These are phyloP conservation scores for Dasyurus viverrinus DNA, from an alignment of 2,113 vertebrate species.

Conservation along the genomic window DNA sequence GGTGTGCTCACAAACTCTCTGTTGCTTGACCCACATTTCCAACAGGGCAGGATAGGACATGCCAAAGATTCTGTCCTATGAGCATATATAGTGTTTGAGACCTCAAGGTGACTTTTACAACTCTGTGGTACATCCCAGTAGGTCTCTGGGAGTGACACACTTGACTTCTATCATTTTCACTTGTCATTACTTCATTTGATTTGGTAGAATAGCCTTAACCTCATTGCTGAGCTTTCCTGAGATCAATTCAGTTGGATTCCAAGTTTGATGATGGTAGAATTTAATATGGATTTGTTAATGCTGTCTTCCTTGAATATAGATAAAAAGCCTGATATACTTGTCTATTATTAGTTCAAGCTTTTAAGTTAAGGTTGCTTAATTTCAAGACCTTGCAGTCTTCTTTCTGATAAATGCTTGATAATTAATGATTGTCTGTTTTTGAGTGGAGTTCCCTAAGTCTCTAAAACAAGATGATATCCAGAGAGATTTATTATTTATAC, in stretches of 20 bases:
- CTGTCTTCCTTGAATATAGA: not conserved
- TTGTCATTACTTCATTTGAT: not conserved
- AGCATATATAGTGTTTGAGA: not conserved
- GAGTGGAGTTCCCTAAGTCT: slow-evolving; percentile 18
- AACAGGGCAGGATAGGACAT: not conserved
- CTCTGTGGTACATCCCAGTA: not conserved
- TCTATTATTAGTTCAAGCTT: slow-evolving; percentile 4
- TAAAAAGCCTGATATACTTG: not conserved
- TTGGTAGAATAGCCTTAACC: not conserved
- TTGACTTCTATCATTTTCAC: not conserved
- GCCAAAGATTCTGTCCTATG: not conserved
- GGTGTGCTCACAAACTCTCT: not conserved
- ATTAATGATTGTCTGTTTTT: not conserved
- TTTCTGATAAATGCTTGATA: not conserved
- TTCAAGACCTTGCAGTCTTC: not conserved
- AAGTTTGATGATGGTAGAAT: not conserved
- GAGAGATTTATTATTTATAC: not conserved
- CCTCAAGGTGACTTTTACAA: not conserved
- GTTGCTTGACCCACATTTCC: not conserved
- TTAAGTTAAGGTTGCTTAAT: slow-evolving; percentile 20
- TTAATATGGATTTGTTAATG: not conserved
- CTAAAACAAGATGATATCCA: not conserved
- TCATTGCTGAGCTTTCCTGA: not conserved
- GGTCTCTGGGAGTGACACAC: not conserved
- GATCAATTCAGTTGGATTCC: not conserved